phyloP scores from a whole-genome alignment of 1,140 invertebrate species.

The Dendrolimus kikuchii region DNA sequence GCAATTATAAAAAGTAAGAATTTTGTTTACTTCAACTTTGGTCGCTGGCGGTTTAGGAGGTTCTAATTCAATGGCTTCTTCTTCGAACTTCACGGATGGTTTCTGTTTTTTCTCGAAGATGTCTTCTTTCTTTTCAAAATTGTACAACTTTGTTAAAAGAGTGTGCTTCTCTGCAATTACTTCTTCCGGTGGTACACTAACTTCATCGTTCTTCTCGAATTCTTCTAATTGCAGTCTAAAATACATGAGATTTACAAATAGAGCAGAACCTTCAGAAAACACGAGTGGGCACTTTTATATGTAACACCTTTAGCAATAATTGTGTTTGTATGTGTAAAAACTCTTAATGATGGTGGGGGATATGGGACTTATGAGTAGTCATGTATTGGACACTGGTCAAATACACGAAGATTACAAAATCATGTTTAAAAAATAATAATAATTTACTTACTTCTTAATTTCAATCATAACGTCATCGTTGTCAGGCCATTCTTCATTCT shows the following conservation, averaged over 20 bases:
- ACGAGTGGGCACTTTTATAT: no score
- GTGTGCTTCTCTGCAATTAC: conserved; percentile 52
- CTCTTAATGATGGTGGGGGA: no score
- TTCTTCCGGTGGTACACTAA: conserved; percentile 44
- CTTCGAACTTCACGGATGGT: conserved; percentile 5
- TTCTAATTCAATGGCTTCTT: conserved; percentile 16
- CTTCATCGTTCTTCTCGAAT: conserved; percentile 28
- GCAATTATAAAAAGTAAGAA: conserved; percentile 3
- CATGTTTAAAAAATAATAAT: neutral
- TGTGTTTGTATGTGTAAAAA: no score
- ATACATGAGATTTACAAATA: neutral
- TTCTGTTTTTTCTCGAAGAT: conserved; percentile 5
- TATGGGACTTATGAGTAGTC: no score
- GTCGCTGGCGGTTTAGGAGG: conserved; percentile 19
- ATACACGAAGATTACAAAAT: neutral
- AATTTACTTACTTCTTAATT: conserved; percentile 52
- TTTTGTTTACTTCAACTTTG: conserved; percentile 37
- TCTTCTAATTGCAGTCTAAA: conserved; percentile 48
- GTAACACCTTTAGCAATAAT: no score
- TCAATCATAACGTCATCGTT: conserved; percentile 64
- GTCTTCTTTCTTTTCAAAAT: conserved; percentile 44
- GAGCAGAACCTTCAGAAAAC: no score
- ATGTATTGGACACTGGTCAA: no score
- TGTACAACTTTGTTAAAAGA: conserved; percentile 47
- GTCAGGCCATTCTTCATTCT: conserved; percentile 50